phyloP scores from a whole-genome alignment of 2,888 invertebrate species.

The Bembecia ichneumoniformis region DNA sequence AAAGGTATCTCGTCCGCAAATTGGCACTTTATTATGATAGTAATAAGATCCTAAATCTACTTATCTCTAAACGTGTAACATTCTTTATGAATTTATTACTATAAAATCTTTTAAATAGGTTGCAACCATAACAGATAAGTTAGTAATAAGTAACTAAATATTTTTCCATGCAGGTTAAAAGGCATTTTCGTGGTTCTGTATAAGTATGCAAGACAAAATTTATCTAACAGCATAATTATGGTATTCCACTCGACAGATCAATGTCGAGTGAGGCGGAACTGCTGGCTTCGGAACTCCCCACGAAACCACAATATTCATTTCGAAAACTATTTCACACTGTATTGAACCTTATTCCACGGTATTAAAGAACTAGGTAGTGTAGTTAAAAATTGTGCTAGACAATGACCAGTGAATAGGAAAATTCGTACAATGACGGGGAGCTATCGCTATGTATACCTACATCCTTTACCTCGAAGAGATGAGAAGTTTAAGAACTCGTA shows the following conservation, averaged over 20 bases:
- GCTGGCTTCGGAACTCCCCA: slow-evolving; percentile 26
- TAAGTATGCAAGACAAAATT: background rate
- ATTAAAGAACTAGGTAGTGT: slow-evolving; percentile 10
- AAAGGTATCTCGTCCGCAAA: too few species aligned
- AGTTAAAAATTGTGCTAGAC: background rate
- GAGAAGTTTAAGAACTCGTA: too few species aligned
- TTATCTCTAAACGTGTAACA: too few species aligned
- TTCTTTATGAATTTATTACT: too few species aligned
- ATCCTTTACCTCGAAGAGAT: background rate
- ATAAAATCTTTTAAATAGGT: too few species aligned
- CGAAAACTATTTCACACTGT: slow-evolving; percentile 8
- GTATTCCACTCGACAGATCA: slow-evolving; percentile 30
- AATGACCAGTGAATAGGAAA: background rate
- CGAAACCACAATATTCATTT: slow-evolving; percentile 11
- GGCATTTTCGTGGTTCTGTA: too few species aligned
- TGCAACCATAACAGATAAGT: too few species aligned
- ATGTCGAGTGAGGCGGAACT: slow-evolving; percentile 49
- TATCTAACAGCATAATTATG: background rate
- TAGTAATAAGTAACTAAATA: too few species aligned
- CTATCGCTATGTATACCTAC: background rate
- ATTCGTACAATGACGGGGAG: background rate
- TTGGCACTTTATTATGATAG: too few species aligned
- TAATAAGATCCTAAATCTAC: too few species aligned
- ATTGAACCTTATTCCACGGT: slow-evolving; percentile 7
- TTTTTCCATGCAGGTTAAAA: too few species aligned